Evolutionary conservation across 2,797 vertebrate genomes (phyloP), one percentile per base, ranked within the genome.

Genomic region (Molossus alvarezi): DNA sequence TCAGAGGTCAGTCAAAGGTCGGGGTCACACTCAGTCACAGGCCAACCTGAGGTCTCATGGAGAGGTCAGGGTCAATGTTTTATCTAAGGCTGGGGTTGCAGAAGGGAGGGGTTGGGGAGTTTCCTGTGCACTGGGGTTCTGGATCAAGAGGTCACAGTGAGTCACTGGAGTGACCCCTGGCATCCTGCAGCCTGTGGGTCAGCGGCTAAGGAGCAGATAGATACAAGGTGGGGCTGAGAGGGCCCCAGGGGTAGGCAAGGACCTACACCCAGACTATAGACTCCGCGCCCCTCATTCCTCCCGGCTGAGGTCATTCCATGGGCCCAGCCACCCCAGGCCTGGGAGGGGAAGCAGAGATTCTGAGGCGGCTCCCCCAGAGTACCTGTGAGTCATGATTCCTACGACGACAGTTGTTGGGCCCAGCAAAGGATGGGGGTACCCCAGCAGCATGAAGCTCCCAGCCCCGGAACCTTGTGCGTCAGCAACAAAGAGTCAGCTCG

Each of bases 211-310:
- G 33, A 96, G 51, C 27, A 55, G 67, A 69, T 55, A 55, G 67
- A 69, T 55, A 53, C 65, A 91, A 95, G 96, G 95, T 0, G 15
- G 91, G 53, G 87, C 84, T 25, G 48, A 62, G 84, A 94, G 80
- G 86, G 95, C 94, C 88, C 37, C 58, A 94, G 53, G 91, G 94
- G 76, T 87, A 82, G 92, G 94, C 89, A 94, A 90, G 86, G 64
- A 88, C 85, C 93, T 71, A 92, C 60, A 90, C 97, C 91, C 93
- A 96, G 93, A 82, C 87, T 93, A 1, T 29, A 37, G 72, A 65
- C 76, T 97, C 92, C 90, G 10, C 88, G 29, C 93, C 94, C 95
- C 96, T 96, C 96, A 97, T 97, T 98, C 96, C 80, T 96, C 67
- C 67, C 8, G 13, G 76, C 72, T 97, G 97, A 98, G 89, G 96